A percentile compares a stretch with the other conserved stretches of the same genome.
Evolutionary conservation across 2,888 invertebrate species (phyloP).

Genomic region (Parapristionchus giblindavisi): DNA sequence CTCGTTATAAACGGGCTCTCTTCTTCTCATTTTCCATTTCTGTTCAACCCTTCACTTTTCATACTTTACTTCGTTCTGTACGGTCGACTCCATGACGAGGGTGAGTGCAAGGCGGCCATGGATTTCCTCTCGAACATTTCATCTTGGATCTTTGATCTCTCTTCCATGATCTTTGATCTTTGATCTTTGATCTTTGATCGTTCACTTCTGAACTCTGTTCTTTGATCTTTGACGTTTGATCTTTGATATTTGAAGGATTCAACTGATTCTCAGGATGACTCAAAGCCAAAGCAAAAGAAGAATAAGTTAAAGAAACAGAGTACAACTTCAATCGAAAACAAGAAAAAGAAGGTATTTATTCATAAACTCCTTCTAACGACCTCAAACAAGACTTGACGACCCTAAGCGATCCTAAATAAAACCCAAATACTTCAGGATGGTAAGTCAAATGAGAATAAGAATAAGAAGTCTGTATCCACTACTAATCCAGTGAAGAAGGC

Average conservation of each 20-base stretch:
- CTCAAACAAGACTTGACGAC: too few relatives aligned
- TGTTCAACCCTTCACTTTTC: background rate
- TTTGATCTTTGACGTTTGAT: conserved; percentile 4
- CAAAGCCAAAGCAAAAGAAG: too few relatives aligned
- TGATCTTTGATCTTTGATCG: conserved; percentile 7
- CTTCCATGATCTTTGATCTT: background rate
- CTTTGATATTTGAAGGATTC: background rate
- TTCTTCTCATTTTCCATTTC: background rate
- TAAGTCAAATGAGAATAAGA: background rate
- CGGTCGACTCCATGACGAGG: background rate
- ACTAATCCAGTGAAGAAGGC: background rate
- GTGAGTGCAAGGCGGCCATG: background rate
- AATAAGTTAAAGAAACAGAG: too few relatives aligned
- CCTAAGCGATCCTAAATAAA: too few relatives aligned
- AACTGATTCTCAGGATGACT: too few relatives aligned
- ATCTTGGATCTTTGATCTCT: background rate
- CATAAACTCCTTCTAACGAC: too few relatives aligned
- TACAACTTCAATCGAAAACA: too few relatives aligned
- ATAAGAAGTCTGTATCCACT: background rate
- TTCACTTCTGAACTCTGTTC: background rate
- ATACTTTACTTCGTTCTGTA: background rate
- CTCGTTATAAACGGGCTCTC: background rate
- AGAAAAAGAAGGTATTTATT: too few relatives aligned
- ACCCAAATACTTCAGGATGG: too few relatives aligned
- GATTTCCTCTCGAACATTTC: background rate